Conservation (phyloP, 2,888 invertebrate genomes). For the Polyommatus iphigenia region DNA sequence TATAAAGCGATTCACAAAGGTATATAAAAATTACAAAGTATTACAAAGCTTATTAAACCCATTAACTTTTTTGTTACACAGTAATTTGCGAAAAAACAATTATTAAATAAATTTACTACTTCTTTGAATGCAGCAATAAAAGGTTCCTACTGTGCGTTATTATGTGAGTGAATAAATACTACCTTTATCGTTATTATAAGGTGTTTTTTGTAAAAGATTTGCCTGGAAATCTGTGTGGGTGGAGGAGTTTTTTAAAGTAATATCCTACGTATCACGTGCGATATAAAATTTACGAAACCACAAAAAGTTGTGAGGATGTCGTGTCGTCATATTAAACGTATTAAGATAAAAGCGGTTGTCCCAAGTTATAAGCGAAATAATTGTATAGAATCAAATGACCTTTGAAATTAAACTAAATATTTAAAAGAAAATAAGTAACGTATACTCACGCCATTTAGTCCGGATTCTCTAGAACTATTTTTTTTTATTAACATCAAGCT, state of each 20-base stretch:
- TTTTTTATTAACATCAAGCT: too few species aligned
- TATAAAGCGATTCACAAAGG: not conserved
- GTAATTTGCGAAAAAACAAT: not conserved
- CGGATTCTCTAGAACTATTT: too few species aligned
- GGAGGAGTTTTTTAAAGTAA: constrained; percentile 52
- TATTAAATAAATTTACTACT: constrained; percentile 2
- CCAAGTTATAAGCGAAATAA: constrained; percentile 40
- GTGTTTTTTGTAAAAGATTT: constrained; percentile 32
- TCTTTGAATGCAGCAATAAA: constrained; percentile 24
- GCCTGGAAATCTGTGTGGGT: constrained; percentile 39
- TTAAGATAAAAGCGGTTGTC: constrained; percentile 53
- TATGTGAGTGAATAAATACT: constrained; percentile 30
- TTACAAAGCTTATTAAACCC: not conserved
- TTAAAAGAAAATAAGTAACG: too few species aligned
- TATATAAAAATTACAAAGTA: not conserved
- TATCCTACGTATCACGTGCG: constrained; percentile 61
- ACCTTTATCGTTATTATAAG: constrained; percentile 33
- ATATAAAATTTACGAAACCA: constrained; percentile 48
- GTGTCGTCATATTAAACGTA: constrained; percentile 58
- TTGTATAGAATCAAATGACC: not conserved
- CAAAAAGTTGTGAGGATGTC: constrained; percentile 52
- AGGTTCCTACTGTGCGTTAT: constrained; percentile 32
- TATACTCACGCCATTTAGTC: too few species aligned
- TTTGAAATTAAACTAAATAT: not conserved
- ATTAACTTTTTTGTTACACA: constrained; percentile 8